These are phyloP conservation scores for Rhinogobio ventralis DNA, from an alignment of 2,797 vertebrate species.

Conservation along the genomic window DNA sequence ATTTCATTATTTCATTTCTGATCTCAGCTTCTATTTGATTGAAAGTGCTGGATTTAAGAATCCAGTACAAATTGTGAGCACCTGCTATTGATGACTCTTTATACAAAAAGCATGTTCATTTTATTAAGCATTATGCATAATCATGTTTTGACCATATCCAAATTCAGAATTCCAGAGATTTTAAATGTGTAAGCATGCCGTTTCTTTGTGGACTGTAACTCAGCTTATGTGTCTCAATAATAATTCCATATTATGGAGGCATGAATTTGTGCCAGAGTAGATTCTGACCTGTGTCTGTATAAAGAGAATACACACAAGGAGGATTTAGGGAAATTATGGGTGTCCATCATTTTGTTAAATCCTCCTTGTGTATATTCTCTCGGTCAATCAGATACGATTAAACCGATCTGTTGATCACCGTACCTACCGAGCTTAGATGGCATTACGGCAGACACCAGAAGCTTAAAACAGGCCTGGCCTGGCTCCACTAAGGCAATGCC, in stretches of 20 bases:
- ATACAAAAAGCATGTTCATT: not conserved
- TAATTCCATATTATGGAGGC: not conserved
- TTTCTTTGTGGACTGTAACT: not conserved
- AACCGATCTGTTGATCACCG: slow-evolving; percentile 35
- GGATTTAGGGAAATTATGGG: not conserved
- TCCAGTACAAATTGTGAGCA: not conserved
- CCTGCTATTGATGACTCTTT: too few species aligned
- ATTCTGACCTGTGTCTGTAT: not conserved
- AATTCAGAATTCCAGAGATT: too few species aligned
- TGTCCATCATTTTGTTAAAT: slow-evolving; percentile 20
- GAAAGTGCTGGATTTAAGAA: slow-evolving; percentile 13
- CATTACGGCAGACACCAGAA: slow-evolving; percentile 39
- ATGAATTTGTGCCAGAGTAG: not conserved
- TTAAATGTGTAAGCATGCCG: not conserved
- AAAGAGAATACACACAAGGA: not conserved
- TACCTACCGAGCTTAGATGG: slow-evolving; percentile 33
- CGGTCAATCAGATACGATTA: slow-evolving; percentile 30
- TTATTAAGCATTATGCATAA: not conserved
- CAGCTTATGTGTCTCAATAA: not conserved
- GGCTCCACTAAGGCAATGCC: slow-evolving; percentile 8
- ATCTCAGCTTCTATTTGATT: not conserved
- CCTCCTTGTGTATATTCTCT: not conserved
- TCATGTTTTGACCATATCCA: not conserved
- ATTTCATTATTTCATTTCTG: slow-evolving; percentile 27
- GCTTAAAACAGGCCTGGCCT: slow-evolving; percentile 40